Conservation (phyloP, 2,797 vertebrate genomes). For the Spinus pinus region DNA sequence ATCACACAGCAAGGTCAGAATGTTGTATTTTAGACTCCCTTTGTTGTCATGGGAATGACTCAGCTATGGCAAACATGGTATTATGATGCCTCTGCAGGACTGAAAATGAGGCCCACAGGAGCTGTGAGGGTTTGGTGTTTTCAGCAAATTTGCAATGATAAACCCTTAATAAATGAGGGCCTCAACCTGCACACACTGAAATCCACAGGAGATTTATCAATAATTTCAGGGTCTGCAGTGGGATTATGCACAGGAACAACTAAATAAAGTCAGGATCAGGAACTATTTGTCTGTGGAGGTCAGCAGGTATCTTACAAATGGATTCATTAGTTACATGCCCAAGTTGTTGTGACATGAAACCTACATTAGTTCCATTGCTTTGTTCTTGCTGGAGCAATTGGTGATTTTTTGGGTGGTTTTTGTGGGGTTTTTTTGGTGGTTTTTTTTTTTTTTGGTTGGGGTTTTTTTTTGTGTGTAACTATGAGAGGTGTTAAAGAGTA, state of each 20-base stretch:
- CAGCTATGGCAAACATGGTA: slow-evolving; percentile 1
- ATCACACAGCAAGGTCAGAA: slow-evolving; percentile 21
- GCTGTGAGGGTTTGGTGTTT: slow-evolving; percentile 29
- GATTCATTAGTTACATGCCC: background rate
- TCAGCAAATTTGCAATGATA: slow-evolving; percentile 39
- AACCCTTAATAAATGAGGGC: slow-evolving; percentile 12
- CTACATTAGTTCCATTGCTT: background rate
- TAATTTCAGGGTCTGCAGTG: background rate
- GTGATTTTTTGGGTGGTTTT: background rate
- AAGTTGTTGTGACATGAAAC: background rate
- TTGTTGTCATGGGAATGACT: slow-evolving; percentile 65
- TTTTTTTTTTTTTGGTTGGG: no score
- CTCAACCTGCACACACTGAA: slow-evolving; percentile 8
- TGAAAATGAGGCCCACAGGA: slow-evolving; percentile 32
- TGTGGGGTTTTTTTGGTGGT: background rate
- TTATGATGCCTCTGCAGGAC: slow-evolving; percentile 52
- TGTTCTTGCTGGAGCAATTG: background rate
- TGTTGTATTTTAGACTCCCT: slow-evolving; percentile 27
- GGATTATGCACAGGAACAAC: background rate
- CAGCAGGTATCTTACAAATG: background rate
- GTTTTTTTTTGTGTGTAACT: background rate
- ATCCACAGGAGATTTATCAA: background rate
- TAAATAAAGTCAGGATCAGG: background rate
- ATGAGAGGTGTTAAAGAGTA: background rate
- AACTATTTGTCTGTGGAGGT: background rate